Evolutionary conservation across 2,888 invertebrate genomes (phyloP), one percentile per base, ranked within the genome.

Genomic region (Polylopha cassiicola): DNA sequence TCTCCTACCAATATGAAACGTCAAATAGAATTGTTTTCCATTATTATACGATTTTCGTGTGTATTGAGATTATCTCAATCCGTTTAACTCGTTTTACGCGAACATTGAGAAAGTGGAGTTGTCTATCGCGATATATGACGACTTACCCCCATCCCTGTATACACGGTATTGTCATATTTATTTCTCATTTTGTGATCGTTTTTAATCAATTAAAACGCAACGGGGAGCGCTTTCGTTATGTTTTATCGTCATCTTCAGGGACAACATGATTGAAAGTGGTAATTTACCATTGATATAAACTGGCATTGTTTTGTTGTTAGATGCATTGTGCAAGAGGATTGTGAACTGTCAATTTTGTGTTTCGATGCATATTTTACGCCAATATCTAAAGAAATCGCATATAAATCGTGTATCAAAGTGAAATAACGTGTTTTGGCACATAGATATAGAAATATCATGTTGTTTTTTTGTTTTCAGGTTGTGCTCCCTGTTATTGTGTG

Each of bases 1-100:
- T 73, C 71, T 65, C 70, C 71, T 61, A 77, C 71, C 72, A 66
- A 61, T 79, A 75, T 78, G 78, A 84, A 85, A 85, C 77, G 85
- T 85, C 85, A 85, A 78, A 75, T 52, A 48, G 57, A 57, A 73
- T 73, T 71, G 65, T 72, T 72, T 65, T 65, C 65, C 50, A 62
- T 62, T 72, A 68, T 68, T 47, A 48, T 50, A 51, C 43, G 27
- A 52, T 54, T 47, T 44, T 47, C 39, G 44, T 30, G 50, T 53
- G 61, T 56, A 54, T 50, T 44, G 37, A 37, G 27, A 45, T 23
- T 44, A 21, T 42, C 10, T 31, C n/a, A 27, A 23, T 36, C 39
- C 41, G 47, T 46, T 49, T 39, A 32, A 24, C 30, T 31, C 48
- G 43, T 39, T 21, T 10, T 16, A 20, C 29, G 20, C 20, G 5